Conservation (phyloP, 2,888 invertebrate genomes). For the Stenodema calcarata region DNA sequence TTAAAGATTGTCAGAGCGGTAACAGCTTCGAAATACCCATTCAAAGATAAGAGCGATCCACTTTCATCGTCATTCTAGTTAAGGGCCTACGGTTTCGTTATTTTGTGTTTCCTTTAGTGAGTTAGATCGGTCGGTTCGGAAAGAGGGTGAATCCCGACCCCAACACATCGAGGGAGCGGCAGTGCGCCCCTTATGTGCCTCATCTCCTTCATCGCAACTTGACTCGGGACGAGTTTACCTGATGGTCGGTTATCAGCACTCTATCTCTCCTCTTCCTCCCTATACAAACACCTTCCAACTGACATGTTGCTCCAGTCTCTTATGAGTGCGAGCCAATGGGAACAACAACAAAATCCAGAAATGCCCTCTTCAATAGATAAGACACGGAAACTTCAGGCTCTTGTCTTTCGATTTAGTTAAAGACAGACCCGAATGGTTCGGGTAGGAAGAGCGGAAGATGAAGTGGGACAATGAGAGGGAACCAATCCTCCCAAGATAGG, state of each 20-base stretch:
- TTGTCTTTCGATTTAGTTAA: background rate
- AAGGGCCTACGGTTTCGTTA: background rate
- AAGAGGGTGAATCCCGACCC: background rate
- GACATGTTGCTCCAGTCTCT: background rate
- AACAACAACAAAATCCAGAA: background rate
- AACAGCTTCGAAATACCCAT: too few species aligned
- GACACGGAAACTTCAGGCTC: background rate
- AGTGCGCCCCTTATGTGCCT: background rate
- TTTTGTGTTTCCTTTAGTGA: background rate
- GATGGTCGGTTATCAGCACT: conserved; percentile 26
- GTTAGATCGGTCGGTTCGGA: background rate
- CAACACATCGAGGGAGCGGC: background rate
- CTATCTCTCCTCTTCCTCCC: background rate
- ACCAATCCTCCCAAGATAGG: background rate
- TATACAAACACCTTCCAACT: background rate
- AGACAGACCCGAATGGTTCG: background rate
- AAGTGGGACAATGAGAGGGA: background rate
- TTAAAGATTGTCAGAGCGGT: too few species aligned
- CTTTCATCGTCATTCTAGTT: too few species aligned
- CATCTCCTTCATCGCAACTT: background rate
- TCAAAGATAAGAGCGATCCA: too few species aligned
- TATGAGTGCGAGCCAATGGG: background rate
- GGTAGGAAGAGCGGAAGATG: background rate
- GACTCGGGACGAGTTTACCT: conserved; percentile 14
- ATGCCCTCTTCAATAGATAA: background rate